These are phyloP conservation scores for Stenchaetothrips biformis DNA, from an alignment of 2,888 invertebrate genomes.

Conservation along the genomic window DNA sequence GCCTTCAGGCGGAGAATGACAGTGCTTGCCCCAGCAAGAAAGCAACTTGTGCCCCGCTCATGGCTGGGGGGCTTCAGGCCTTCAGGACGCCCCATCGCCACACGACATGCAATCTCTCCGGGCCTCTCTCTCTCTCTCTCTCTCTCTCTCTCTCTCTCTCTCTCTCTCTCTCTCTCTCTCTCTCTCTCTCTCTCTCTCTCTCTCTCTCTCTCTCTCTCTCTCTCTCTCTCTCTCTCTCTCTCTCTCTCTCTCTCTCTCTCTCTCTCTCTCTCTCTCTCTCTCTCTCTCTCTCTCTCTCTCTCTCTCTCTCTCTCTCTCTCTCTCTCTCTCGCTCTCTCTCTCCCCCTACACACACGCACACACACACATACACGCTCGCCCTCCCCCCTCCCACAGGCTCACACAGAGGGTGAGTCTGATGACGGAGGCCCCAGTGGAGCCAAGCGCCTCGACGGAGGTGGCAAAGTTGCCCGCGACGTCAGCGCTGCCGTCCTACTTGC, in stretches of 20 bases:
- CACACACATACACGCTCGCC: no score
- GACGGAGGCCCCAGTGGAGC: background rate
- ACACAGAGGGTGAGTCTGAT: background rate
- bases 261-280: background rate
- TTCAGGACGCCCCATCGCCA: no score
- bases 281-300: background rate
- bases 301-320: background rate
- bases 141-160: background rate
- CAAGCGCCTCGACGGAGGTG: background rate
- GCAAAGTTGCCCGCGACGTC: background rate
- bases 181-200: background rate
- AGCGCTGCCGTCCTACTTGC: background rate
- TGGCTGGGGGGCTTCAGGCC: no score
- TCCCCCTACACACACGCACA: no score
- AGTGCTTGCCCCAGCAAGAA: no score
- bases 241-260: background rate
- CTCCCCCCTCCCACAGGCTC: background rate
- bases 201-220: background rate
- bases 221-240: constrained; percentile 21
- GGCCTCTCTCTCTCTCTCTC: background rate
- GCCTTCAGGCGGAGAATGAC: no score
- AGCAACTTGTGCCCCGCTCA: no score
- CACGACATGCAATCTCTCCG: no score
- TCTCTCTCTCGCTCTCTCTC: background rate
- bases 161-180: background rate